Percentiles rank a stretch among this genome's conserved stretches.
Conservation (phyloP, 2,113 vertebrate genomes). For the Sinosuthora webbiana region DNA sequence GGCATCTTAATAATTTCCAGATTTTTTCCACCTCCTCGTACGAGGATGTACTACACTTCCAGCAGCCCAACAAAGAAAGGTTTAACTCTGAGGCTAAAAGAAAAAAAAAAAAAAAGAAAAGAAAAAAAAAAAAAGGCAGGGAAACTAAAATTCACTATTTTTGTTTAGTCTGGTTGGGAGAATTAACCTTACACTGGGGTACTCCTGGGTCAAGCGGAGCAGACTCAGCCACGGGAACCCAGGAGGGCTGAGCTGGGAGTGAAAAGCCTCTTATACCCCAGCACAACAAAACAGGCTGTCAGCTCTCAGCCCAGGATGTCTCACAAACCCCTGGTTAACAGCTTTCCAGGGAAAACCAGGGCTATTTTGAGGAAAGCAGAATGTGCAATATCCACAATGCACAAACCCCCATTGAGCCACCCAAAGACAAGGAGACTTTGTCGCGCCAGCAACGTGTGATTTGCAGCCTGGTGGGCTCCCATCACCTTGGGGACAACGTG, state of each 20-base stretch:
- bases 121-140: background rate
- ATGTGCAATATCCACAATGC: background rate
- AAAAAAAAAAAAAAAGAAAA: background rate
- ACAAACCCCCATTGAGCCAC: background rate
- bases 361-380: background rate
- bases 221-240: background rate
- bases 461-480: conserved; percentile 18
- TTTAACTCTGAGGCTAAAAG: background rate
- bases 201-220: background rate
- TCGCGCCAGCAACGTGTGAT: conserved; percentile 41
- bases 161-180: conserved; percentile 52
- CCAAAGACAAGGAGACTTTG: conserved; percentile 56
- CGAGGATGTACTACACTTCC: background rate
- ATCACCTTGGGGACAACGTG: conserved; percentile 49
- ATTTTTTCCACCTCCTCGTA: background rate
- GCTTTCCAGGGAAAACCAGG: conserved; percentile 3
- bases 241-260: background rate
- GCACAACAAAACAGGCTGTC: background rate
- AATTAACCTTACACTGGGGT: background rate
- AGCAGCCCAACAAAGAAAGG: conserved; percentile 14
- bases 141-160: conserved; percentile 30
- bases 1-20: conserved; percentile 12
- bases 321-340: background rate
- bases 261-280: conserved; percentile 42
- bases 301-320: conserved; percentile 2